phyloP scores from a whole-genome alignment of 1,140 invertebrate species.

The Zaprionus davidi region DNA sequence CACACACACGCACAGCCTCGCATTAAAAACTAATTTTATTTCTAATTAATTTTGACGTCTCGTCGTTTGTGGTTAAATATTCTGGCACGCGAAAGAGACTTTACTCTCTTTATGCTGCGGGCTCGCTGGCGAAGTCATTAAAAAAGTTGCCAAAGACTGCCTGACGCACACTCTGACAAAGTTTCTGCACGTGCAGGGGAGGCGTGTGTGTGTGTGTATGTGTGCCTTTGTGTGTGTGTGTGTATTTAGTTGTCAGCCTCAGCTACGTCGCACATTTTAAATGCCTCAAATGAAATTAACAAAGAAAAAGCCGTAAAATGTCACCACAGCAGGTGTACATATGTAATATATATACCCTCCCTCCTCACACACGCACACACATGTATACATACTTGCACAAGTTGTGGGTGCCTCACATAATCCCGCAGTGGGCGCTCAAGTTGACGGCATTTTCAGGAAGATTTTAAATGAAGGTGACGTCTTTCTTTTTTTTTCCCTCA shows the following conservation, averaged over 20 bases:
- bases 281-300: slow-evolving; percentile 81
- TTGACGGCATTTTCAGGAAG: slow-evolving; percentile 54
- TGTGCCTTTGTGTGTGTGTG: slow-evolving; percentile 26
- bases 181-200: slow-evolving; percentile 54
- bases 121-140: slow-evolving; percentile 67
- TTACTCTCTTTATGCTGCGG: slow-evolving; percentile 44
- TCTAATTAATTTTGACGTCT: slow-evolving; percentile 83
- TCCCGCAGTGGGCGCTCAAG: slow-evolving; percentile 47
- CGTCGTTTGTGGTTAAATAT: slow-evolving; percentile 82
- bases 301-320: slow-evolving; percentile 80
- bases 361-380: slow-evolving; percentile 8
- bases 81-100: slow-evolving; percentile 73
- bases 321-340: slow-evolving; percentile 74
- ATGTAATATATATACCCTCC: slow-evolving; percentile 33
- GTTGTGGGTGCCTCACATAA: slow-evolving; percentile 52
- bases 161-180: slow-evolving; percentile 37
- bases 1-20: slow-evolving; percentile 48
- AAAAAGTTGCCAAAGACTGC: slow-evolving; percentile 77
- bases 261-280: slow-evolving; percentile 75
- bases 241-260: slow-evolving; percentile 78
- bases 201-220: slow-evolving; percentile 1
- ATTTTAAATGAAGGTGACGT: slow-evolving; percentile 69
- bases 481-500: slow-evolving; percentile 11
- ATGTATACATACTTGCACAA: slow-evolving; percentile 13
- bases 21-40: slow-evolving; percentile 82